Conservation (phyloP, 2,888 invertebrate genomes). For the Amiota minor region DNA sequence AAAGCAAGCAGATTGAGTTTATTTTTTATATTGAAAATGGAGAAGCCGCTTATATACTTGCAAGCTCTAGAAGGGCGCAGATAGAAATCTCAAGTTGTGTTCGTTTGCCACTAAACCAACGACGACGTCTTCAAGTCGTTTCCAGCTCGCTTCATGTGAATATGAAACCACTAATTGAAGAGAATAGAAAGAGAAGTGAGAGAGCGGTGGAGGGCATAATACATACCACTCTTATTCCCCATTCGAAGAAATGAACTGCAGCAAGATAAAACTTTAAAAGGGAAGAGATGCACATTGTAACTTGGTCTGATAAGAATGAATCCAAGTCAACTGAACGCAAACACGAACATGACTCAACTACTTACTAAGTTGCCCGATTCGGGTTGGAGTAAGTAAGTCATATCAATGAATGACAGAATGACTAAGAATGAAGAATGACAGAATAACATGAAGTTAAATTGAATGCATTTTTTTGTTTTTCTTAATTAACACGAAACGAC, state of each 20-base stretch:
- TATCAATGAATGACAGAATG: no score
- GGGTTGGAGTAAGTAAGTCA: no score
- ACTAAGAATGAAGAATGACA: constrained; percentile 4
- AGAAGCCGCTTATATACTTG: constrained; percentile 16
- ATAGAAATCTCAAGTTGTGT: constrained; percentile 57
- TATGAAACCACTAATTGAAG: constrained; percentile 67
- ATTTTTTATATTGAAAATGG: background rate
- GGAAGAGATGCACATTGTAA: background rate
- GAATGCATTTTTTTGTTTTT: constrained; percentile 49
- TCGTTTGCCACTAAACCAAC: background rate
- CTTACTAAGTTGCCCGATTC: background rate
- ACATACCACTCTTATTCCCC: no score
- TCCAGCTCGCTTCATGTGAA: constrained; percentile 53
- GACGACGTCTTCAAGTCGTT: background rate
- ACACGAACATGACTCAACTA: background rate
- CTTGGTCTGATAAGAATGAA: constrained; percentile 5
- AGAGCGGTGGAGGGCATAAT: background rate
- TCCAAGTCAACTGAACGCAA: no score
- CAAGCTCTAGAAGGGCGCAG: constrained; percentile 49
- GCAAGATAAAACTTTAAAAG: constrained; percentile 1
- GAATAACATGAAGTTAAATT: constrained; percentile 6
- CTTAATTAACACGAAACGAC: constrained; percentile 57
- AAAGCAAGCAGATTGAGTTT: background rate
- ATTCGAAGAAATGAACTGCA: background rate
- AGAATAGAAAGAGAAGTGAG: constrained; percentile 43